Conservation (phyloP, 1,140 invertebrate genomes). For the Drosophila mojavensis region DNA sequence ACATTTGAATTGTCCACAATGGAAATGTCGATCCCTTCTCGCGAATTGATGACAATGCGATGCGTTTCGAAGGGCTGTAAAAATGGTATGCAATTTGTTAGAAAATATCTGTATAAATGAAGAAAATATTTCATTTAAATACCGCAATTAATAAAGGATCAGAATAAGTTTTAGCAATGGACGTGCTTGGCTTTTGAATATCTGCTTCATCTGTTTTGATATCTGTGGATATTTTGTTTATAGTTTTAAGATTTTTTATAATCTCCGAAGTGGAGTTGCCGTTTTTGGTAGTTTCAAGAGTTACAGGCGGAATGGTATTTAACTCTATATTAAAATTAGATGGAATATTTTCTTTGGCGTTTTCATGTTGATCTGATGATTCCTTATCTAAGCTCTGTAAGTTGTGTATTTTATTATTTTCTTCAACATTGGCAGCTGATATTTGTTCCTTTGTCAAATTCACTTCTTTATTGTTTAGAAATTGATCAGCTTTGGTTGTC, state of each 20-base stretch:
- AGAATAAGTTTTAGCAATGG: not conserved
- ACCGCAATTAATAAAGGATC: slow-evolving; percentile 14
- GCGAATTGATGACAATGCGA: slow-evolving; percentile 6
- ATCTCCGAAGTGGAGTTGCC: not conserved
- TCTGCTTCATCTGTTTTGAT: no score
- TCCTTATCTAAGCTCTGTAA: not conserved
- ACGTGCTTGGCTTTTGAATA: no score
- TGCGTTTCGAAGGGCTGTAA: slow-evolving; percentile 51
- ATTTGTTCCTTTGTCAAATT: not conserved
- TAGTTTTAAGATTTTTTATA: not conserved
- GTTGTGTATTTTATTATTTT: not conserved
- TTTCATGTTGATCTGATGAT: not conserved
- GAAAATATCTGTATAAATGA: no score
- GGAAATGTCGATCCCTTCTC: slow-evolving; percentile 43
- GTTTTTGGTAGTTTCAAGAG: not conserved
- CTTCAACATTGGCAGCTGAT: not conserved
- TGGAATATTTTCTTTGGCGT: not conserved
- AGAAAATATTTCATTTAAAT: not conserved
- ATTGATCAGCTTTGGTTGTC: not conserved
- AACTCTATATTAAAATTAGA: not conserved
- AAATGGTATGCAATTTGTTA: not conserved
- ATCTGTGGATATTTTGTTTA: not conserved
- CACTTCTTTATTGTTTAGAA: not conserved
- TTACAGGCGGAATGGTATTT: not conserved
- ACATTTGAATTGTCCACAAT: slow-evolving; percentile 60